Conservation (phyloP, 2,113 vertebrate species). For the Natator depressus region DNA sequence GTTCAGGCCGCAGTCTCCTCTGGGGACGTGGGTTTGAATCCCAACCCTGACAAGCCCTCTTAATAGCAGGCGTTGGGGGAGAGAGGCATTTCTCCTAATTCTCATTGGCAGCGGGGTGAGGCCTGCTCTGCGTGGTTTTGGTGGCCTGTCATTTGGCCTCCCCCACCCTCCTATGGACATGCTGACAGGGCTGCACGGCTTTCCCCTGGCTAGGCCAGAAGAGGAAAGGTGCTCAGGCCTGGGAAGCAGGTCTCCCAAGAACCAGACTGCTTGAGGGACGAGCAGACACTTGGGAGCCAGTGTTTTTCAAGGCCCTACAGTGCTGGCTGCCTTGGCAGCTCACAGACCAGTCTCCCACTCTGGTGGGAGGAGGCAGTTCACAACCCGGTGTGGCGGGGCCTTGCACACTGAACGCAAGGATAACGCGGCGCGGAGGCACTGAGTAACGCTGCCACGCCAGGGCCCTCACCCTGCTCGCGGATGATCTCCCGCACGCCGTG, state of each 20-base stretch:
- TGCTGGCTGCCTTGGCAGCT: neutral
- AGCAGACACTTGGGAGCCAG: neutral
- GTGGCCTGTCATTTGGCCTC: neutral
- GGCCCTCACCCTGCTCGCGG: conserved; percentile 84
- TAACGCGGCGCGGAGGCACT: rapidly evolving
- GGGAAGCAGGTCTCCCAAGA: neutral
- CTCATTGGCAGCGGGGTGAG: neutral
- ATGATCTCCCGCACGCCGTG: conserved; percentile 93
- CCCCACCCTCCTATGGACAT: rapidly evolving
- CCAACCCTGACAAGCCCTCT: conserved; percentile 57
- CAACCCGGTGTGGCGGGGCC: neutral
- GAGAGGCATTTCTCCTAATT: neutral
- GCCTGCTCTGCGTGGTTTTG: too few relatives aligned
- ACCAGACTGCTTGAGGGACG: neutral
- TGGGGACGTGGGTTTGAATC: conserved; percentile 79
- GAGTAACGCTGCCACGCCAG: rapidly evolving
- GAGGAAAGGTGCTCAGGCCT: neutral
- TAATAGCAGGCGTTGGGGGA: neutral
- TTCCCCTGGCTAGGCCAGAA: neutral
- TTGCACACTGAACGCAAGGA: neutral
- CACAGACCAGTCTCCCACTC: neutral
- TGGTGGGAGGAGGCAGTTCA: neutral
- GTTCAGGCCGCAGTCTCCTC: conserved; percentile 81
- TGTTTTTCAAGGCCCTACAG: neutral
- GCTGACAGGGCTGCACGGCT: neutral